These are phyloP conservation scores for Rissa tridactyla DNA, from an alignment of 2,113 vertebrate genomes.

Conservation along the genomic window DNA sequence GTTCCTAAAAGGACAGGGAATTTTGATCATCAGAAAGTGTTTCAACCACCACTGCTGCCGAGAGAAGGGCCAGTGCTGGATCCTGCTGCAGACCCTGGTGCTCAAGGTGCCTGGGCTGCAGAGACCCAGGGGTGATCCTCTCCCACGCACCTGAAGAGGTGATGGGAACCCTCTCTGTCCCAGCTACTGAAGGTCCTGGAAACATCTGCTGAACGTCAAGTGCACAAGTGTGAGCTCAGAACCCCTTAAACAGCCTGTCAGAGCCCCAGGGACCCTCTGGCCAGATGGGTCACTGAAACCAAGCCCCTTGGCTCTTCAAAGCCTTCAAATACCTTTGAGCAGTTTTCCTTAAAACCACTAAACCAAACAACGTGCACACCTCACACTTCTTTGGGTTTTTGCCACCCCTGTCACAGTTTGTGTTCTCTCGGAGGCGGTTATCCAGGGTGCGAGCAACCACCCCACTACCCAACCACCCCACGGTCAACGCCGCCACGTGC, in stretches of 20 bases:
- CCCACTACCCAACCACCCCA: background rate
- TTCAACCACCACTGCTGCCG: background rate
- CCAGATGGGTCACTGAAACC: background rate
- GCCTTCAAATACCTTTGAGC: background rate
- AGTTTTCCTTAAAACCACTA: background rate
- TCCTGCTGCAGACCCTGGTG: background rate
- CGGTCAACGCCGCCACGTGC: accelerated
- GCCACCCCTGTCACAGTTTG: accelerated
- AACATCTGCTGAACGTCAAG: background rate
- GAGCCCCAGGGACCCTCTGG: accelerated
- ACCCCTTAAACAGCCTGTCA: background rate
- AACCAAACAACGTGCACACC: accelerated
- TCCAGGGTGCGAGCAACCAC: background rate
- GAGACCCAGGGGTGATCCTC: background rate
- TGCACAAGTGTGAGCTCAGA: background rate
- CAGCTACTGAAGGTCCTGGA: background rate
- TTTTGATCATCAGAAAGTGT: background rate
- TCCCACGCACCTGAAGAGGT: too few relatives aligned
- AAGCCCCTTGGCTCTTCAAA: background rate
- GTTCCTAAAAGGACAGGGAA: background rate
- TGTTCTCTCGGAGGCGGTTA: background rate
- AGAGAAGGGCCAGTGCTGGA: background rate
- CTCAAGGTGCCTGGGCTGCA: background rate
- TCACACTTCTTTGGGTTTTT: background rate
- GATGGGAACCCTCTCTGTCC: background rate